Evolutionary conservation across 1,140 invertebrate species (phyloP).

Genomic region (Drosophila setifemur): DNA sequence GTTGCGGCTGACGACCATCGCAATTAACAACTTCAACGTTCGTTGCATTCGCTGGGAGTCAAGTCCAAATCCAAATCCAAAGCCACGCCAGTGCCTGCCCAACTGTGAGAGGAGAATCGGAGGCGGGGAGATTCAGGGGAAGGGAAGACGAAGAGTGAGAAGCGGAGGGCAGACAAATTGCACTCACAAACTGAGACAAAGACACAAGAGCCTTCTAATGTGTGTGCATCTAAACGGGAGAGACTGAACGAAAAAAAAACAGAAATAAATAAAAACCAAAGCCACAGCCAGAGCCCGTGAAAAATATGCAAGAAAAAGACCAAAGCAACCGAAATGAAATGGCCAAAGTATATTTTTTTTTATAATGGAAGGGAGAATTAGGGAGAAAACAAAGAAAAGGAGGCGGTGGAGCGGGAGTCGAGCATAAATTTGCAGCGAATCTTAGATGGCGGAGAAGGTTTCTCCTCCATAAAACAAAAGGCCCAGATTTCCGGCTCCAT

Average conservation of each 20-base stretch:
- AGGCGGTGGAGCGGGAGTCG: background rate
- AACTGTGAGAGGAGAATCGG: slow-evolving; percentile 15
- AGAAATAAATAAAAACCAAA: background rate
- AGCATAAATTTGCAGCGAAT: slow-evolving; percentile 61
- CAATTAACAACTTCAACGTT: slow-evolving; percentile 80
- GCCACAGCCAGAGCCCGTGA: slow-evolving; percentile 52
- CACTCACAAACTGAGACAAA: slow-evolving; percentile 59
- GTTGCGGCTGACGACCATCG: slow-evolving; percentile 67
- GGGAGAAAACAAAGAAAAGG: background rate
- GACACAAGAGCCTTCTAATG: slow-evolving; percentile 41
- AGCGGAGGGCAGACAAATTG: slow-evolving; percentile 59
- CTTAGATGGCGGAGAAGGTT: slow-evolving; percentile 35
- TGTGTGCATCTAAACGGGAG: slow-evolving; percentile 11
- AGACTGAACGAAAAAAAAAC: background rate
- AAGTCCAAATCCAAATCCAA: background rate
- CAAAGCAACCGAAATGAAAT: slow-evolving; percentile 64
- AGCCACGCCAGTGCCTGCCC: slow-evolving; percentile 12
- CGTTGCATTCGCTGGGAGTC: slow-evolving; percentile 57
- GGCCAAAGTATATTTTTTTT: slow-evolving; percentile 58
- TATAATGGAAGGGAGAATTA: slow-evolving; percentile 33
- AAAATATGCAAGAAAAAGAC: slow-evolving; percentile 71
- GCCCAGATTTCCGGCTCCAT: slow-evolving; percentile 37
- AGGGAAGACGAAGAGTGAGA: slow-evolving; percentile 1
- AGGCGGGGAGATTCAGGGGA: background rate
- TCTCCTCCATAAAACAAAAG: slow-evolving; percentile 41